Conservation (phyloP, 2,888 invertebrate species). For the Noctua comes region DNA sequence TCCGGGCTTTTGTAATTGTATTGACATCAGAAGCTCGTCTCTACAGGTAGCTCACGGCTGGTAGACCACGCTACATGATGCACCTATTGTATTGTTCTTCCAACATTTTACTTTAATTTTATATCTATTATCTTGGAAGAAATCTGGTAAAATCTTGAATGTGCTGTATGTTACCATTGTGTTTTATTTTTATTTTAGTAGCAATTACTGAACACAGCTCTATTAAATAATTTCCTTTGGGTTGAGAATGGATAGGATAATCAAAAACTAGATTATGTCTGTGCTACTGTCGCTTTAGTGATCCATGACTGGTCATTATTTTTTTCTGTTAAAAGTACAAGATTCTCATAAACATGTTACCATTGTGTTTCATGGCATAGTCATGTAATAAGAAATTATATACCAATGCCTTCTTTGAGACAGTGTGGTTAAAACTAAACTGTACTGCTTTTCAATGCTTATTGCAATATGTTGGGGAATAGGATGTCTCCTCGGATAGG, state of each 20-base stretch:
- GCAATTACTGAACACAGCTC: neutral
- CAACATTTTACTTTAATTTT: neutral
- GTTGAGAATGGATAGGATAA: neutral
- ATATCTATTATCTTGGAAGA: neutral
- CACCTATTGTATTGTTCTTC: slow-evolving; percentile 16
- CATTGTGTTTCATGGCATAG: neutral
- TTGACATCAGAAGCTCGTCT: slow-evolving; percentile 99
- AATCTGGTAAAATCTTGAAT: slow-evolving; percentile 10
- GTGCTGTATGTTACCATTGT: neutral
- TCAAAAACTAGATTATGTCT: neutral
- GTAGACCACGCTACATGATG: slow-evolving; percentile 93
- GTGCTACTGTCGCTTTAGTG: neutral
- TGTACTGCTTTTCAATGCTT: neutral
- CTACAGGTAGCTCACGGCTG: slow-evolving; percentile 99
- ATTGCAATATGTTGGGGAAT: neutral
- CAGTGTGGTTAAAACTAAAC: neutral
- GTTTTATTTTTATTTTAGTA: neutral
- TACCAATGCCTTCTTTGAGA: neutral
- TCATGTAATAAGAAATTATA: neutral
- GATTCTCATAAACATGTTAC: neutral
- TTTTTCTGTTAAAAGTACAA: neutral
- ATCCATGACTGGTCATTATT: neutral
- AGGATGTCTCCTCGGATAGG: neutral
- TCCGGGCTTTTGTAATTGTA: slow-evolving; percentile 99
- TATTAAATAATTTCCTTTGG: neutral